phyloP scores from a whole-genome alignment of 2,888 invertebrate species.

The Eueremaeus valkanovi region DNA sequence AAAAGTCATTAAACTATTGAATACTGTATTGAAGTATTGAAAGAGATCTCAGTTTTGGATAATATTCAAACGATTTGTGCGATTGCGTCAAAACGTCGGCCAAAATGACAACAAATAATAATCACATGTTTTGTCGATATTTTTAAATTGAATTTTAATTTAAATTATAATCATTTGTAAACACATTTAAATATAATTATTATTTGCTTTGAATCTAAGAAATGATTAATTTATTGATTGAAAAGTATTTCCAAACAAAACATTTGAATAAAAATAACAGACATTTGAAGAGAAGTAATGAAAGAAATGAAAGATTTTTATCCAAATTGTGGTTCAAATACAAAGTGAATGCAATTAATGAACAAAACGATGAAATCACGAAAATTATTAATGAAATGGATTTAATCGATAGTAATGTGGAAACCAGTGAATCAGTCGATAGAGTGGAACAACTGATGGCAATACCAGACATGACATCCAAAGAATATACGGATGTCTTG shows the following conservation, averaged over 20 bases:
- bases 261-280: background rate
- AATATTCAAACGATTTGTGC: background rate
- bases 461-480: background rate
- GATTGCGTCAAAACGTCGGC: no score
- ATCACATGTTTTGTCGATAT: no score
- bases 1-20: conserved; percentile 14
- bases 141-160: no score
- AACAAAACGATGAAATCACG: background rate
- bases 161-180: no score
- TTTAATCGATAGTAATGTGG: background rate
- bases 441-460: no score
- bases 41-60: background rate
- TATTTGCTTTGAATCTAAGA: no score
- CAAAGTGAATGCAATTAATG: conserved; percentile 13
- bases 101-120: no score
- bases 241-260: background rate
- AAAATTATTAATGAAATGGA: background rate
- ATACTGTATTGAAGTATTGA: background rate
- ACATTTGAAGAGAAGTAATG: no score
- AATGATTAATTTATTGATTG: no score
- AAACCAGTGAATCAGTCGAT: no score
- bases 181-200: no score
- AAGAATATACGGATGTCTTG: background rate
- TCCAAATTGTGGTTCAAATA: background rate
- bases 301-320: no score